Base-by-base conservation (phyloP, 2,113 vertebrate species). In the Gadus macrocephalus region DNA sequence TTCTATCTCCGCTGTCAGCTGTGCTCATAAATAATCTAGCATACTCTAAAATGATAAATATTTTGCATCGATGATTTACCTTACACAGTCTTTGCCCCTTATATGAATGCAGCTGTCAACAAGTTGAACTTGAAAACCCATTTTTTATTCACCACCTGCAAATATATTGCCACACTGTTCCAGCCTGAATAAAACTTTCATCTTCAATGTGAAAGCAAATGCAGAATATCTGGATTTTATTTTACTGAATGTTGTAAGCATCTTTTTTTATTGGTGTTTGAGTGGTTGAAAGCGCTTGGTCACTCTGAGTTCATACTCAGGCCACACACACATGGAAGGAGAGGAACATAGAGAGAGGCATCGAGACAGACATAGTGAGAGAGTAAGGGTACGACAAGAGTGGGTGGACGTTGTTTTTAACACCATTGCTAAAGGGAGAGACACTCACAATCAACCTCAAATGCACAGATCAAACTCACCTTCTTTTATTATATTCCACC, bases 401-500 rank as follows among this genome's bases (percentile, higher is more conserved):
- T 56, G 70, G 65, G 64, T 70, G 62, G 49, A 66, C 62, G 42
- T 15, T 22, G 58, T 73, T 72, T 74, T 61, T 59, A 49, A 65
- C 69, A 60, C 19, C 31, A 42, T 70, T 22, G 64, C 17, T 42
- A 56, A 70, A 71, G 25, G 67, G 73, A 42, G 56, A 59, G 19
- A 69, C 71, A n/a, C 31, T 56, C 73, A 68, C 74, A 80, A 66
- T 75, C 78, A 49, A 69, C 64, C 74, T 63, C 69, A 59, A 3
- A 69, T 78, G 67, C 8, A 31, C 65, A 69, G 80, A 76, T 86
- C 83, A 81, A 70, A 82, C 60, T 71, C 82, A 82, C 78, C 77
- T 81, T 11, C 6, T 49, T 76, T 27, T 49, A 71, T 78, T 75
- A 74, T 81, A 62, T 83, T 86, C 42, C 42, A 49, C 81, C 70